Evolutionary conservation across 2,888 invertebrate genomes (phyloP), one percentile per base, ranked within the genome.

Genomic region (Drosophila helvetica): DNA sequence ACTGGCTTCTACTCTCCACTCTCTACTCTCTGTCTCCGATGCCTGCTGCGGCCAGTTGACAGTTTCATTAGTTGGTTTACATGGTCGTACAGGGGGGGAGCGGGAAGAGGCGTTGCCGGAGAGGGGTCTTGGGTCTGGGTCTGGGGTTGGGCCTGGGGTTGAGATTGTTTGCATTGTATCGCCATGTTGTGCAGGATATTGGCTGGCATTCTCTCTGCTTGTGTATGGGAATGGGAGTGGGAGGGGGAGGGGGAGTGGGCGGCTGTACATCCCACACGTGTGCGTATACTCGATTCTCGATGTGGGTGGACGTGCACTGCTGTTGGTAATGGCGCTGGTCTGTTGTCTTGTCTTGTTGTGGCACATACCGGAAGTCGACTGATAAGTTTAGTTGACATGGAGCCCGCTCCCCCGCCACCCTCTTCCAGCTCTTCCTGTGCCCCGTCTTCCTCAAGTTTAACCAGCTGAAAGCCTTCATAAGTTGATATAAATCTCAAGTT

Each of bases 31-130:
- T 47, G 52, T 54, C 27, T 52, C 55, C 65, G 5, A 38, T 7
- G 38, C 38, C 43, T 52, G 73, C 61, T 86, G 82, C 65, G 87
- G 83, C 86, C 82, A 85, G 85, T 86, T 85, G 85, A 85, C 85
- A 85, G 84, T 85, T 88, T 88, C 85, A 85, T 85, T 85, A 88
- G 88, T 86, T 83, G 86, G 84, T 86, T 86, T 79, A 87, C 83
- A 87, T 87, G 80, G 64, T 63, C 71, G 51, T 54, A 63, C 61
- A 62, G 71, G 38, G 61, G 38, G 53, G 57, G 38, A 1, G 58
- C 62, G 62, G 42, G 69, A n/a, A n/a, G n/a, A n/a, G n/a, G n/a
- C n/a, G n/a, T n/a, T n/a, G n/a, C n/a, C n/a, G 70, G 64, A 58
- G 70, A 67, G 45, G 66, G 66, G 12, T 2, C 9, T 22, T n/a